Evolutionary conservation across 2,888 invertebrate genomes (phyloP).

Genomic region (Boloria euphrosyne): DNA sequence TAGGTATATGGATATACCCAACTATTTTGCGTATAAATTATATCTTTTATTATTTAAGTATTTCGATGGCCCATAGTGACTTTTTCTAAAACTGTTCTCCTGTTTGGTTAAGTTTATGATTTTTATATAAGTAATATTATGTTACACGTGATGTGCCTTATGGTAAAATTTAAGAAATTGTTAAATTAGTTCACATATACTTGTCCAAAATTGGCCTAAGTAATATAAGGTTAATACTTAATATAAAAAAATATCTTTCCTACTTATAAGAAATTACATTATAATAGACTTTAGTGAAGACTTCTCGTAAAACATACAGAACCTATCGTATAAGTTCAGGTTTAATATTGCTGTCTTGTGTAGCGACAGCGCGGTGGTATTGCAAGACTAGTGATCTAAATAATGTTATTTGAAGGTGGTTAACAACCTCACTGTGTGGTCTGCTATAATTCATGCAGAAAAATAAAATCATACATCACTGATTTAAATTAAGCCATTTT

Average conservation of each 20-base stretch:
- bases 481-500: slow-evolving; percentile 25
- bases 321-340: neutral
- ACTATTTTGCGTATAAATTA: no score
- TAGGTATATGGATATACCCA: no score
- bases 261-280: neutral
- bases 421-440: slow-evolving; percentile 46
- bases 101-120: no score
- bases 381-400: slow-evolving; percentile 36
- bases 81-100: no score
- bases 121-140: no score
- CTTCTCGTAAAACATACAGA: slow-evolving; percentile 6
- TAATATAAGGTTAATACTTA: neutral
- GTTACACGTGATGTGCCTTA: no score
- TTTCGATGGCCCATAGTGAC: no score
- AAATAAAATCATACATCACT: slow-evolving; percentile 32
- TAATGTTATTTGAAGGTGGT: slow-evolving; percentile 65
- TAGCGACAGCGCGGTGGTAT: slow-evolving; percentile 14
- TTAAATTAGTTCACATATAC: no score
- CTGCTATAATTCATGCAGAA: slow-evolving; percentile 43
- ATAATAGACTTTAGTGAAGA: neutral
- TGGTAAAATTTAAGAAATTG: no score
- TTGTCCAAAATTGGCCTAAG: neutral
- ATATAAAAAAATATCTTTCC: neutral
- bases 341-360: neutral
- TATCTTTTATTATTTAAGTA: no score